Evolutionary conservation across 2,797 vertebrate genomes (phyloP).

Genomic region (Danio tinwini): DNA sequence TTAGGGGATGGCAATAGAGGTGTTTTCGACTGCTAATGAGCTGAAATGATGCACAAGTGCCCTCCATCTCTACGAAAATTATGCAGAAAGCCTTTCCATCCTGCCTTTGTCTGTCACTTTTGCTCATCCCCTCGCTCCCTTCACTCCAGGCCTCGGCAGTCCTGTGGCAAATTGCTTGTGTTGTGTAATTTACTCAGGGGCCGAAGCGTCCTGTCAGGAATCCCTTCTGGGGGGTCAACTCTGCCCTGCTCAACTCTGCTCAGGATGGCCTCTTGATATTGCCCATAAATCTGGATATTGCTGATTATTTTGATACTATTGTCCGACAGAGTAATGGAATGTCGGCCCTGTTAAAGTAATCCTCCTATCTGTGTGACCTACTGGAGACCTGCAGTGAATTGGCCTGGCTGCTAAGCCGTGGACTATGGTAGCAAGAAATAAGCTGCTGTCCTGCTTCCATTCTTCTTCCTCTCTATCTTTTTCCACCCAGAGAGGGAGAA

Average conservation of each 20-base stretch:
- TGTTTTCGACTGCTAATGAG: constrained; percentile 15
- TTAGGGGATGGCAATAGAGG: constrained; percentile 15
- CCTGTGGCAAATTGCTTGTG: constrained; percentile 47
- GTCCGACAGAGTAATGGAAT: constrained; percentile 51
- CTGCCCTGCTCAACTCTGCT: constrained; percentile 26
- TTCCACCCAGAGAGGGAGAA: constrained; percentile 9
- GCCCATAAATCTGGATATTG: constrained; percentile 49
- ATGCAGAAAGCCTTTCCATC: constrained; percentile 26
- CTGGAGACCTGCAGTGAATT: constrained; percentile 44
- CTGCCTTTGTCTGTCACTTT: constrained; percentile 30
- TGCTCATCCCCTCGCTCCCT: not conserved
- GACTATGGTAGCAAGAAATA: constrained; percentile 49
- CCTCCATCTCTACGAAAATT: not conserved
- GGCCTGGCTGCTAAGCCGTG: constrained; percentile 31
- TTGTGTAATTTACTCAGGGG: constrained; percentile 39
- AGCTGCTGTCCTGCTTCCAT: constrained; percentile 35
- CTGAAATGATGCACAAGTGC: not conserved
- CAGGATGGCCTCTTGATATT: constrained; percentile 33
- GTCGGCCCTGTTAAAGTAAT: constrained; percentile 46
- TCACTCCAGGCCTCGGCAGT: not conserved
- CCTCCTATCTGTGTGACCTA: constrained; percentile 56
- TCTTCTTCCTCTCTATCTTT: constrained; percentile 26
- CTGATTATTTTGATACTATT: constrained; percentile 55
- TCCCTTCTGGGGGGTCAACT: constrained; percentile 16
- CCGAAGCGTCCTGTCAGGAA: constrained; percentile 11